A percentile compares a stretch with the other conserved stretches of the same genome.
Evolutionary conservation across 2,797 vertebrate species (phyloP).

Genomic region (Platalea minor): DNA sequence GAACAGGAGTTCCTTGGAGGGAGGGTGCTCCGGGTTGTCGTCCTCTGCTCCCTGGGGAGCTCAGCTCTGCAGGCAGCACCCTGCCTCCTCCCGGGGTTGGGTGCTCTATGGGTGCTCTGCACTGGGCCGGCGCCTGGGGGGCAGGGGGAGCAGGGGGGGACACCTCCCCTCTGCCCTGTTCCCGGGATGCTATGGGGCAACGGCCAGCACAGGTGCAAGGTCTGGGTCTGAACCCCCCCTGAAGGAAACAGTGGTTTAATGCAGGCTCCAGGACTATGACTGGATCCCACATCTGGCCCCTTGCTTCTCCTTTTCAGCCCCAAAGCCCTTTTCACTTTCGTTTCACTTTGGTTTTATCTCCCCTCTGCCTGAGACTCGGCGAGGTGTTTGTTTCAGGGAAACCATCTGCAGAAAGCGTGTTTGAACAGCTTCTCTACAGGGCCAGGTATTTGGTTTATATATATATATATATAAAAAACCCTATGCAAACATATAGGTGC

Average conservation of each 20-base stretch:
- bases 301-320: neutral
- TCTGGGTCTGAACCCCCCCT: neutral
- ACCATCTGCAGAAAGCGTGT: neutral
- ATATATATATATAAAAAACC: neutral
- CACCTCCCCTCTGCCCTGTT: neutral
- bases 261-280: neutral
- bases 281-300: neutral
- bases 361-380: neutral
- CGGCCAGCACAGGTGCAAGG: neutral
- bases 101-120: neutral
- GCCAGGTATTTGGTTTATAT: neutral
- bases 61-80: neutral
- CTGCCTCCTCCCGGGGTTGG: neutral
- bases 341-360: neutral
- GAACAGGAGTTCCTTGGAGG: neutral
- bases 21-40: neutral
- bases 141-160: neutral
- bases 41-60: neutral
- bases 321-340: neutral
- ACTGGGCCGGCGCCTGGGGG: neutral
- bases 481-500: neutral
- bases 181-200: neutral
- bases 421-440: neutral
- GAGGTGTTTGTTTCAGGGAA: constrained; percentile 33
- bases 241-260: neutral